Percentiles rank a stretch among this genome's conserved stretches.
Conservation (phyloP, 2,797 vertebrate genomes). For the Erethizon dorsatum region DNA sequence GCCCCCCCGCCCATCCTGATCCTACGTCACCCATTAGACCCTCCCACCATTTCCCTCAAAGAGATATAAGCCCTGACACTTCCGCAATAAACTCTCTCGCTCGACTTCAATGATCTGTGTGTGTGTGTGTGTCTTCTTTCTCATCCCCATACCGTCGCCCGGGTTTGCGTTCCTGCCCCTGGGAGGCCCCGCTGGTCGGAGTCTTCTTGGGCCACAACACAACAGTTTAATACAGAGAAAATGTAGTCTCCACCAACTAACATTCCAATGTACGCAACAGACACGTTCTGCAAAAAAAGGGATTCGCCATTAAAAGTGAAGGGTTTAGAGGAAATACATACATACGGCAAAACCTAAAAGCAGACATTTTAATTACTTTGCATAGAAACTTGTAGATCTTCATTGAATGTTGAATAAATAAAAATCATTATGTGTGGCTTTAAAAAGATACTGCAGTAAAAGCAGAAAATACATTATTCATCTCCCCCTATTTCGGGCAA, state of each 20-base stretch:
- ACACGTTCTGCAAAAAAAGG: slow-evolving; percentile 93
- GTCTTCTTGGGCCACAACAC: too few relatives aligned
- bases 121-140: too few relatives aligned
- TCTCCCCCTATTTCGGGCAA: not conserved
- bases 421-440: not conserved
- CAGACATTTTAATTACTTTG: not conserved
- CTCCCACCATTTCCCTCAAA: too few relatives aligned
- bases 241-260: slow-evolving; percentile 96
- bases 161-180: too few relatives aligned
- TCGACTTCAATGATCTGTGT: too few relatives aligned
- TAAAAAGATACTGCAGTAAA: not conserved
- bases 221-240: slow-evolving; percentile 95
- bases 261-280: slow-evolving; percentile 95
- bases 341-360: not conserved
- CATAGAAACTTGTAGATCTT: not conserved
- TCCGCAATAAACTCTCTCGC: too few relatives aligned
- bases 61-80: too few relatives aligned
- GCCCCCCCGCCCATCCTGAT: too few relatives aligned
- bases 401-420: not conserved
- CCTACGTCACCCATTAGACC: too few relatives aligned
- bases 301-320: slow-evolving; percentile 7
- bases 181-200: too few relatives aligned
- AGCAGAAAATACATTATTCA: not conserved
- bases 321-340: not conserved
- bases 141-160: too few relatives aligned